These are phyloP conservation scores for Ophion ellenae DNA, from an alignment of 2,888 invertebrate genomes.

Conservation along the genomic window DNA sequence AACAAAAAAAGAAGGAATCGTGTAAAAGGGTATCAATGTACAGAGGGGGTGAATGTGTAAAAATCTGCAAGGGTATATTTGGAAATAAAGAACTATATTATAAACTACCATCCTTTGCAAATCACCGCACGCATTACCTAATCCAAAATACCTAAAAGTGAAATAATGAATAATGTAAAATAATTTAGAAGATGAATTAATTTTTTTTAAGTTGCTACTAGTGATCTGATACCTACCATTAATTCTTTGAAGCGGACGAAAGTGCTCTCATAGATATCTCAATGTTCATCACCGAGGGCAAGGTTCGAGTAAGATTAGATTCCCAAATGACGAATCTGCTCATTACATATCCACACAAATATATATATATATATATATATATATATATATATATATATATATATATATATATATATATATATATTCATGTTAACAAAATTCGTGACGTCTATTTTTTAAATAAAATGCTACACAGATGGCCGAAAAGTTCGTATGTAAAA, in stretches of 20 bases:
- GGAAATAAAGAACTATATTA: no score
- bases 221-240: not conserved
- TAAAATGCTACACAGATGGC: no score
- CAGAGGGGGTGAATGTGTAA: no score
- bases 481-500: no score
- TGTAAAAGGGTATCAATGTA: no score
- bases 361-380: not conserved
- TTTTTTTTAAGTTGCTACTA: slow-evolving; percentile 2
- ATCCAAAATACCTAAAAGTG: no score
- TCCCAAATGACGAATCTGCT: slow-evolving; percentile 20
- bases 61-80: no score
- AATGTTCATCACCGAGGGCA: slow-evolving; percentile 28
- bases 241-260: slow-evolving; percentile 1
- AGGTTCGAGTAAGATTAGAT: slow-evolving; percentile 57
- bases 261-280: slow-evolving; percentile 32
- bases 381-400: not conserved
- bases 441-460: no score
- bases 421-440: no score
- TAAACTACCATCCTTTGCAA: no score
- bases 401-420: not conserved
- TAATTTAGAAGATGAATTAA: slow-evolving; percentile 4
- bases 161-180: not conserved
- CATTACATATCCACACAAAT: not conserved
- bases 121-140: no score
- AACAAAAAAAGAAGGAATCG: no score